Percentiles rank a stretch among this genome's conserved stretches.
Evolutionary conservation across 2,113 vertebrate species (phyloP).

Genomic region (Nestor notabilis): DNA sequence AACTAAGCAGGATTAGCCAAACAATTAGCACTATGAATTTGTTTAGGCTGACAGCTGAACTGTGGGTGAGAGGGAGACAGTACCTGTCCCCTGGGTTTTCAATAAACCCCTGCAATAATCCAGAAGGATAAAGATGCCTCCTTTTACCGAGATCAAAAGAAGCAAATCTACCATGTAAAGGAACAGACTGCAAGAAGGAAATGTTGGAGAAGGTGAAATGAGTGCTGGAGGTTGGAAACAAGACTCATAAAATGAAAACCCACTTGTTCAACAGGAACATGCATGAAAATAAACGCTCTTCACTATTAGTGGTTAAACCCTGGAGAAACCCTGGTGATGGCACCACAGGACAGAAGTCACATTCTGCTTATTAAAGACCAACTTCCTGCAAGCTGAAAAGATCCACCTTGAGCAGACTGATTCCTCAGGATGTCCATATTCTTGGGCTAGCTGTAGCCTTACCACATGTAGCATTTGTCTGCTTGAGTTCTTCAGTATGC

Average conservation of each 20-base stretch:
- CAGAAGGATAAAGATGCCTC: not conserved
- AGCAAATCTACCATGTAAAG: not conserved
- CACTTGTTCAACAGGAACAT: not conserved
- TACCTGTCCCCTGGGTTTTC: accelerated
- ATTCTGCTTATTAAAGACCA: not conserved
- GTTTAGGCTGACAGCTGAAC: not conserved
- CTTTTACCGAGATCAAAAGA: not conserved
- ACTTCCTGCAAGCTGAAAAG: not conserved
- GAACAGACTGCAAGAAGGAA: not conserved
- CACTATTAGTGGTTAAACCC: not conserved
- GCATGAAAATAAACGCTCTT: not conserved
- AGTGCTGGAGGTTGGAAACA: not conserved
- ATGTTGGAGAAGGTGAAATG: not conserved
- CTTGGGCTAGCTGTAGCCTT: not conserved
- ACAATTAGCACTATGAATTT: not conserved
- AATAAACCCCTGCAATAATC: not conserved
- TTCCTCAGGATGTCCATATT: not conserved
- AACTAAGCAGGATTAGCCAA: not conserved
- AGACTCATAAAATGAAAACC: not conserved
- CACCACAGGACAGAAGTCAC: not conserved
- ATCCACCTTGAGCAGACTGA: not conserved
- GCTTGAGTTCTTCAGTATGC: not conserved
- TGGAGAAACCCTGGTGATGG: not conserved
- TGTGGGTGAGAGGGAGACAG: accelerated
- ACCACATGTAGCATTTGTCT: not conserved